Percentiles rank a stretch among this genome's conserved stretches.
phyloP scores from a whole-genome alignment of 2,888 invertebrate species.

The Malachius bipustulatus region DNA sequence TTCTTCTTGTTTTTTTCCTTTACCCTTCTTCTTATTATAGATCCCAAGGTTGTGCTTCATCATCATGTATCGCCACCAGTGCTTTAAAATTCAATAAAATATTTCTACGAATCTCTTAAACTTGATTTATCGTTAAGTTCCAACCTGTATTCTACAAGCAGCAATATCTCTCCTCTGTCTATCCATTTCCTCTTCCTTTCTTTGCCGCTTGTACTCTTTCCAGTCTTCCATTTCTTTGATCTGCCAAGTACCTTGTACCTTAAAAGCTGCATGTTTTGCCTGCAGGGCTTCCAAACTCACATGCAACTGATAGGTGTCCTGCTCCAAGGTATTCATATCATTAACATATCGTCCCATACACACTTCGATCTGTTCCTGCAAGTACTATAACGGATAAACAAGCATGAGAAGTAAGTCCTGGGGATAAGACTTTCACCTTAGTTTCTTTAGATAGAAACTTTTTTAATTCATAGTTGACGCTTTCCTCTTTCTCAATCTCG shows the following conservation, averaged over 20 bases:
- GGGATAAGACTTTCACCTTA: slow-evolving; percentile 3
- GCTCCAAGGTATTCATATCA: slow-evolving; percentile 25
- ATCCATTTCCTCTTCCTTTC: slow-evolving; percentile 17
- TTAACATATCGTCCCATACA: slow-evolving; percentile 30
- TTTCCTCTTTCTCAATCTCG: slow-evolving; percentile 23
- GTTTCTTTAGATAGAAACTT: no score
- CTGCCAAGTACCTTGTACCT: slow-evolving; percentile 20
- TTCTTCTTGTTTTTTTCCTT: no score
- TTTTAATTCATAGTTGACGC: slow-evolving; percentile 24
- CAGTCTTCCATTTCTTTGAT: slow-evolving; percentile 24
- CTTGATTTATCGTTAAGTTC: no score
- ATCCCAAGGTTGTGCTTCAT: background rate
- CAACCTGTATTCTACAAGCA: slow-evolving; percentile 5
- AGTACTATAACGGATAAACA: slow-evolving; percentile 21
- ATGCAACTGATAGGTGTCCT: slow-evolving; percentile 22
- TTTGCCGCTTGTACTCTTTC: slow-evolving; percentile 21
- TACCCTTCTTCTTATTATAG: slow-evolving; percentile 1
- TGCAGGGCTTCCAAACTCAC: slow-evolving; percentile 21
- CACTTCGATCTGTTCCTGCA: slow-evolving; percentile 24
- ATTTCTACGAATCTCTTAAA: no score
- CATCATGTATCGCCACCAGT: background rate
- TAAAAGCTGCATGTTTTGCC: slow-evolving; percentile 18
- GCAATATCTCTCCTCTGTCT: background rate
- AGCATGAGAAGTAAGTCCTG: background rate
- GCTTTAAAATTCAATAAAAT: no score